Evolutionary conservation across 2,797 vertebrate species (phyloP).

Genomic region (Leuciscus waleckii): DNA sequence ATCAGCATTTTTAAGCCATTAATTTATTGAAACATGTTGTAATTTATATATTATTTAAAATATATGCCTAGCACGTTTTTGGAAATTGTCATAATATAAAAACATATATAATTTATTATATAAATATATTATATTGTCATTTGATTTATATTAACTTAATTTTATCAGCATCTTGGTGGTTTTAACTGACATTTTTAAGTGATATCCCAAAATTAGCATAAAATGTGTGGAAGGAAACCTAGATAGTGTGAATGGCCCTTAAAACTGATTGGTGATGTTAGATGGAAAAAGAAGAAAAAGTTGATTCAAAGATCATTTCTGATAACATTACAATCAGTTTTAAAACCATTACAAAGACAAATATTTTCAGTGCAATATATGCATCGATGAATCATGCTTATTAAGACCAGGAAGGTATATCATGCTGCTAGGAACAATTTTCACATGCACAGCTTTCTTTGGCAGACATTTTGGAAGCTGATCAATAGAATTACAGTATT

Average conservation of each 20-base stretch:
- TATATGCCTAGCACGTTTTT: not conserved
- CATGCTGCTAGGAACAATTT: constrained; percentile 51
- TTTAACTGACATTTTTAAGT: not conserved
- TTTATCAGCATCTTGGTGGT: not conserved
- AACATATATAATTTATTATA: not conserved
- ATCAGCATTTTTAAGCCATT: no score
- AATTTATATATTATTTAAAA: no score
- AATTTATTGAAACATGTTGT: no score
- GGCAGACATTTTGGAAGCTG: constrained; percentile 53
- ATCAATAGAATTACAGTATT: constrained; percentile 55
- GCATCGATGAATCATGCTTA: not conserved
- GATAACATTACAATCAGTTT: not conserved
- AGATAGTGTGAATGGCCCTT: not conserved
- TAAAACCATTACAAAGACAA: constrained; percentile 12
- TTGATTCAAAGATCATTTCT: not conserved
- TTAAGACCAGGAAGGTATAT: not conserved
- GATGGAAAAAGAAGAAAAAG: not conserved
- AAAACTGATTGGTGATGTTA: not conserved
- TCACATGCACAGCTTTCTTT: constrained; percentile 49
- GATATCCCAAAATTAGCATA: not conserved
- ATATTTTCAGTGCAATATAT: not conserved
- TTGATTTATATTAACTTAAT: not conserved
- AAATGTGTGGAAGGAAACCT: not conserved
- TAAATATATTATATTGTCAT: not conserved
- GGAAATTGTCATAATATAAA: not conserved